A percentile compares a stretch with the other conserved stretches of the same genome.
These are phyloP conservation scores for Origma solitaria DNA, from an alignment of 2,113 vertebrate genomes.

Conservation along the genomic window DNA sequence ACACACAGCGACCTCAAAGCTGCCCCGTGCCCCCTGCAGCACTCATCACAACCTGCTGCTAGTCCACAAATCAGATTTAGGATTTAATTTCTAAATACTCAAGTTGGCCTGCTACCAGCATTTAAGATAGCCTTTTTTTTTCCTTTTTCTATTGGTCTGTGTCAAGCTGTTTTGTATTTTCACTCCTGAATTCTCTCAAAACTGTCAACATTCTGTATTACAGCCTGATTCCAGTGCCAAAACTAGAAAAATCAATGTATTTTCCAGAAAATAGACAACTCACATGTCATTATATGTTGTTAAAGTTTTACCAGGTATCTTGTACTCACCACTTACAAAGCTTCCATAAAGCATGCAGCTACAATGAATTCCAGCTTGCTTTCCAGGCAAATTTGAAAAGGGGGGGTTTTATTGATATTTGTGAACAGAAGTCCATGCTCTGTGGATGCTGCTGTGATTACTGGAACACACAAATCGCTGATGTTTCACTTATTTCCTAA, in stretches of 20 bases:
- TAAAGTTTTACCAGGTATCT: conserved; percentile 27
- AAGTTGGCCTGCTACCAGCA: neutral
- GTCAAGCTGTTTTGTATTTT: neutral
- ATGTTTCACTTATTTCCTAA: neutral
- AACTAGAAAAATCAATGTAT: neutral
- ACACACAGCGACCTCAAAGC: fast-evolving
- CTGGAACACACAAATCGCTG: neutral
- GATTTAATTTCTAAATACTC: neutral
- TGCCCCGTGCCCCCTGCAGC: neutral
- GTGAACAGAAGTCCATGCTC: neutral
- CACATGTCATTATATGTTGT: neutral
- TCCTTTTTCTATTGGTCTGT: neutral
- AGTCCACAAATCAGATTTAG: neutral
- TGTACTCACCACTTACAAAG: neutral
- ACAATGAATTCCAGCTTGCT: neutral
- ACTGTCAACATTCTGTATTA: neutral
- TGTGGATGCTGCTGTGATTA: neutral
- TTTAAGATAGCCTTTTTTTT: neutral
- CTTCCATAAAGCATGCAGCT: neutral
- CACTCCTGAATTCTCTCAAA: conserved; percentile 16
- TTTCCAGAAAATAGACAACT: conserved; percentile 22
- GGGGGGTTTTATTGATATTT: neutral
- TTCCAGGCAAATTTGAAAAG: neutral
- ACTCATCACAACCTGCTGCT: neutral
- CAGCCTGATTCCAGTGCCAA: neutral